phyloP scores from a whole-genome alignment of 2,113 vertebrate genomes.

The Cryptotis parvus region DNA sequence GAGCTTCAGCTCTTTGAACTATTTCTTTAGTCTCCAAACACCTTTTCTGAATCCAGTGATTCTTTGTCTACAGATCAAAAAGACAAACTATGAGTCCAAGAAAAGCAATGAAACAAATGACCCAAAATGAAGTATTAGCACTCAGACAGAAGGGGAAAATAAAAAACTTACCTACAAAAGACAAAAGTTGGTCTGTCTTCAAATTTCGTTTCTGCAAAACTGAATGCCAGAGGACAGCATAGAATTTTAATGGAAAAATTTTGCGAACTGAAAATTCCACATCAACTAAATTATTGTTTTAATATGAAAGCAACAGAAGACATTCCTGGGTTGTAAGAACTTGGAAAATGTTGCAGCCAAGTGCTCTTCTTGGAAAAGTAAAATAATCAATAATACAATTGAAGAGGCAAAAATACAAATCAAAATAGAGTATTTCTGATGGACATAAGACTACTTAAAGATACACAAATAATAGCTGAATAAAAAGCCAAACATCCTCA shows the following conservation, averaged over 20 bases:
- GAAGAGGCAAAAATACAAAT: slow-evolving; percentile 59
- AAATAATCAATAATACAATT: slow-evolving; percentile 23
- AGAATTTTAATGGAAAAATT: slow-evolving; percentile 58
- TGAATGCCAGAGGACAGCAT: slow-evolving; percentile 31
- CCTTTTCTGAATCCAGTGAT: too few species aligned
- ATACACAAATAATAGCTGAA: not conserved
- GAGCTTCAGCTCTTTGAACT: too few species aligned
- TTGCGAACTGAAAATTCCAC: slow-evolving; percentile 70
- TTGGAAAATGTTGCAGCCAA: slow-evolving; percentile 64
- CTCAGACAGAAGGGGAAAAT: not conserved
- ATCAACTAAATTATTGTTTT: slow-evolving; percentile 62
- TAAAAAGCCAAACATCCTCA: not conserved
- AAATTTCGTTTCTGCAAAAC: slow-evolving; percentile 37
- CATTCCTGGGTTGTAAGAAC: slow-evolving; percentile 54
- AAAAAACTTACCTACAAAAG: not conserved
- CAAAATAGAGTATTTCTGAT: slow-evolving; percentile 4
- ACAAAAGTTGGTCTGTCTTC: not conserved
- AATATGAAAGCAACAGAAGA: slow-evolving; percentile 54
- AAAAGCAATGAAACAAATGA: slow-evolving; percentile 8
- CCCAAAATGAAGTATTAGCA: slow-evolving; percentile 27
- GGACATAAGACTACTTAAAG: not conserved
- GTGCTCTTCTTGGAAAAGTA: slow-evolving; percentile 5
- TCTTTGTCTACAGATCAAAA: slow-evolving; percentile 29
- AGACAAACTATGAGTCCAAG: slow-evolving; percentile 15
- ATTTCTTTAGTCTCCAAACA: too few species aligned